Conservation (phyloP, 2,797 vertebrate genomes). For the Cacajao melanocephalus region DNA sequence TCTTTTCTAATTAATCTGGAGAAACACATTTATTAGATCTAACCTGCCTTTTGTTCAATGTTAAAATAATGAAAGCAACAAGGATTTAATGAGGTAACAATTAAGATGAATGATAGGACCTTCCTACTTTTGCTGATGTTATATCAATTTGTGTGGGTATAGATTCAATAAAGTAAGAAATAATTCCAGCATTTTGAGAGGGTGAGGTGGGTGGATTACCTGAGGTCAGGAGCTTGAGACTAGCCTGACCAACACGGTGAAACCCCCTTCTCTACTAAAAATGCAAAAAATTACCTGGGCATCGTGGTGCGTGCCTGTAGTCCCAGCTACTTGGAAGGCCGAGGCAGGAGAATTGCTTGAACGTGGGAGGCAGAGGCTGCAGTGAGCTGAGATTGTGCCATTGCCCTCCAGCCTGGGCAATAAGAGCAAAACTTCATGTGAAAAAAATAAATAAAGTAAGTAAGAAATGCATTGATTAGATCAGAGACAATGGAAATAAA, state of each 20-base stretch:
- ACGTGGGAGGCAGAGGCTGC: neutral
- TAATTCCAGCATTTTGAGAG: neutral
- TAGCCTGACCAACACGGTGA: neutral
- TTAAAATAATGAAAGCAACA: constrained; percentile 46
- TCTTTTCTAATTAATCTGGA: constrained; percentile 49
- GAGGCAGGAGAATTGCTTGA: neutral
- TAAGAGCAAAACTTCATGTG: neutral
- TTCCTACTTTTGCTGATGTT: neutral
- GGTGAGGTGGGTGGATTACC: neutral
- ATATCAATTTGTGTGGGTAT: constrained; percentile 12
- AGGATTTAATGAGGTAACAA: constrained; percentile 49
- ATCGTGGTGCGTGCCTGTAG: neutral
- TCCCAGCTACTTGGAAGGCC: neutral
- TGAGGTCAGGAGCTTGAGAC: neutral
- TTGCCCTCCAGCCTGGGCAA: neutral
- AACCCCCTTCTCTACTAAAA: neutral
- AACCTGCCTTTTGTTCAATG: constrained; percentile 11
- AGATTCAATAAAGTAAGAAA: constrained; percentile 31
- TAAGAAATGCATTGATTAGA: neutral
- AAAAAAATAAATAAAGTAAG: neutral
- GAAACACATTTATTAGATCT: constrained; percentile 32
- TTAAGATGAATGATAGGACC: constrained; percentile 30
- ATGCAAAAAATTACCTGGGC: neutral
- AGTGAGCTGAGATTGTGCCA: neutral
- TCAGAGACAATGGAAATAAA: neutral